These are phyloP conservation scores for Phoxinus dragarum DNA, from an alignment of 2,797 vertebrate species.

Conservation along the genomic window DNA sequence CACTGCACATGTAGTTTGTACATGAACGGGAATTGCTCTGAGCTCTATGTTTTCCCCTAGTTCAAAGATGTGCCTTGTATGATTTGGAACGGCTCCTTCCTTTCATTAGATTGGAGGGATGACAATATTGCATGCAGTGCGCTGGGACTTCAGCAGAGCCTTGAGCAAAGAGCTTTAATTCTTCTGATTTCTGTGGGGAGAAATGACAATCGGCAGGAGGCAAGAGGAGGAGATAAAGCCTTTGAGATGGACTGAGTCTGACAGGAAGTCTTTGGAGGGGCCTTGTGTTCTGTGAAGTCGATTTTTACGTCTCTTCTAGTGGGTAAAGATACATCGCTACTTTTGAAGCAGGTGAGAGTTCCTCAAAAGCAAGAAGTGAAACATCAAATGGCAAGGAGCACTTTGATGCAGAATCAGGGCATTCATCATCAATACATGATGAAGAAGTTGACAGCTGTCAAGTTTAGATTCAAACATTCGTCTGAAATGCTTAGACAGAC, in stretches of 20 bases:
- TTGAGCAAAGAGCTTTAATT: slow-evolving; percentile 71
- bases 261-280: slow-evolving; percentile 66
- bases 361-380: slow-evolving; percentile 17
- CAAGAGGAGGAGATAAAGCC: slow-evolving; percentile 58
- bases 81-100: slow-evolving; percentile 68
- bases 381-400: slow-evolving; percentile 26
- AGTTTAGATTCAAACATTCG: background rate
- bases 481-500: slow-evolving; percentile 3
- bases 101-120: slow-evolving; percentile 74
- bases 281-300: slow-evolving; percentile 63
- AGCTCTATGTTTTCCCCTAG: slow-evolving; percentile 60
- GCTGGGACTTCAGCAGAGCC: slow-evolving; percentile 55
- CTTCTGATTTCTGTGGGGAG: slow-evolving; percentile 66
- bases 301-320: slow-evolving; percentile 63
- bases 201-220: slow-evolving; percentile 58
- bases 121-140: slow-evolving; percentile 67
- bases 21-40: slow-evolving; percentile 44
- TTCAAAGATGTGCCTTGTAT: slow-evolving; percentile 62
- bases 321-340: slow-evolving; percentile 68
- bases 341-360: slow-evolving; percentile 19
- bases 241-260: slow-evolving; percentile 66
- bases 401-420: slow-evolving; percentile 25
- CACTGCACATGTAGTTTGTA: slow-evolving; percentile 54
- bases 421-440: background rate
- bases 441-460: slow-evolving; percentile 8